phyloP scores from a whole-genome alignment of 2,797 vertebrate species.

The Gallinago solitaria region DNA sequence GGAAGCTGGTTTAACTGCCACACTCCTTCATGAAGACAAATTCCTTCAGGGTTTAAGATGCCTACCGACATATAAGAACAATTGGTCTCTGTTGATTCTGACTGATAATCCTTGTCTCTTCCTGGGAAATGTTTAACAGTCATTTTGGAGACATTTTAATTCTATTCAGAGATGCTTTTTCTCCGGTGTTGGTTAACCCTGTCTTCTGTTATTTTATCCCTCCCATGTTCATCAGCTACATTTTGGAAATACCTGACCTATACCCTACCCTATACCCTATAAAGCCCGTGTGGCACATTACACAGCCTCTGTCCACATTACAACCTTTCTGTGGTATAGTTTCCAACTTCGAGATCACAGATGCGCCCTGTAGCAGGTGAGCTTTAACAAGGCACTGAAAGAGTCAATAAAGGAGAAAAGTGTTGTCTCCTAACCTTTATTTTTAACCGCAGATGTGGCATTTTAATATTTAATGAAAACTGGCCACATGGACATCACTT shows the following conservation, averaged over 20 bases:
- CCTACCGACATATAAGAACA: not conserved
- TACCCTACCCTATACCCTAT: too few relatives aligned
- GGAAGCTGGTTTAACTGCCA: not conserved
- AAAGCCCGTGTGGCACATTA: not conserved
- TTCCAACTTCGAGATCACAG: not conserved
- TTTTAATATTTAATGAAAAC: conserved; percentile 49
- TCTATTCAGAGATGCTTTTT: not conserved
- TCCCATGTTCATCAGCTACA: not conserved
- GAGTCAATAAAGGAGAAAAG: conserved; percentile 11
- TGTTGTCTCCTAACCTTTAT: not conserved
- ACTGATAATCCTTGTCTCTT: not conserved
- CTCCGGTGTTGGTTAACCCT: not conserved
- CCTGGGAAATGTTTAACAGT: not conserved
- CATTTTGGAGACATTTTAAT: not conserved
- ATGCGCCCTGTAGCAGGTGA: not conserved
- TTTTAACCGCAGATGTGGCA: conserved; percentile 4
- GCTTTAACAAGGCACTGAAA: not conserved
- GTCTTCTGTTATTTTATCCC: not conserved
- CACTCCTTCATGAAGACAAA: not conserved
- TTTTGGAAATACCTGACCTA: not conserved
- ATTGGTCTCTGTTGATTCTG: not conserved
- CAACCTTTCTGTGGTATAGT: not conserved
- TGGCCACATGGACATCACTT: not conserved
- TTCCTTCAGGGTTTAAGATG: not conserved
- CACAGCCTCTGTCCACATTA: not conserved